Evolutionary conservation across 2,888 invertebrate species (phyloP), one percentile per base, ranked within the genome.

Genomic region (Stomorhina lunata): DNA sequence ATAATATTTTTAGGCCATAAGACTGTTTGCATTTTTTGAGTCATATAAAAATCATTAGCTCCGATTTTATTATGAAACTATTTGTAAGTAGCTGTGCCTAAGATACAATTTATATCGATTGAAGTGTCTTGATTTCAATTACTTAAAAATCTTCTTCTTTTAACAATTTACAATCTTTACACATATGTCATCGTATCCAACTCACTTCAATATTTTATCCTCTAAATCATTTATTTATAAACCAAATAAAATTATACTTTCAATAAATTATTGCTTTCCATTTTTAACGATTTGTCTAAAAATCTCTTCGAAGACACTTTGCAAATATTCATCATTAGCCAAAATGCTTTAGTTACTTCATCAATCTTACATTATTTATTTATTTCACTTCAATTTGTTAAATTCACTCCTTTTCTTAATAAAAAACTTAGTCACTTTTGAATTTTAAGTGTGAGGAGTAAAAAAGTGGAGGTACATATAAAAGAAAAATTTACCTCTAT

Each of bases 401-500:
- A 65, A 12, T 25, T 75, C 65, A 65, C 53, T 63, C 63, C 53
- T 43, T 63, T 73, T 73, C 5, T 57, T 4, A n/a, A 43, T 10
- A 7, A 55, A 32, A 53, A 22, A 53, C 15, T 1, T n/a, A n/a
- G 4, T 27, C 17, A 29, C 10, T n/a, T 29, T n/a, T n/a, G n/a
- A 40, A 27, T 7, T 40, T 61, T 43, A 32, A 20, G 7, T 61
- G 45, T 6, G 6, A 17, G 9, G 10, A 32, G 5, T 20, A 27
- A 27, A 10, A 25, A 50, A 48, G 2, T 2, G 9, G 20, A 1
- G 2, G 6, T 34, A 4, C n/a, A n/a, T n/a, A n/a, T n/a, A n/a
- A n/a, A 12, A 9, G 37, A 9, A 80, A 81, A 72, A 59, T 61
- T 61, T 72, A 66, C 68, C 37, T 55, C 81, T 68, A 55, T 50